Percentiles rank a stretch among this genome's conserved stretches.
These are phyloP conservation scores for Origma solitaria DNA, from an alignment of 2,113 vertebrate species.

Conservation along the genomic window DNA sequence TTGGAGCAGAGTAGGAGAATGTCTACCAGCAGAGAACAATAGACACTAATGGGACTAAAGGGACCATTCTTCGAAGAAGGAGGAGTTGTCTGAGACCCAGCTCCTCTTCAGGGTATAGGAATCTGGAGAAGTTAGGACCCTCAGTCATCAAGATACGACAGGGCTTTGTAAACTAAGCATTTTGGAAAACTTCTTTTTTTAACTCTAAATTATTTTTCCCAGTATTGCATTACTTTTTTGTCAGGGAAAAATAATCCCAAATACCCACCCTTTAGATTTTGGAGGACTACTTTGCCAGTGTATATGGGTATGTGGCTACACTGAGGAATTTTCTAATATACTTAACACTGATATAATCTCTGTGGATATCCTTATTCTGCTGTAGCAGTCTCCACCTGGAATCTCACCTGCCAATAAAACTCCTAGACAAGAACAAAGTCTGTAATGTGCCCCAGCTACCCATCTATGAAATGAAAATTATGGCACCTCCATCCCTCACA, in stretches of 20 bases:
- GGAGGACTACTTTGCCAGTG: background rate
- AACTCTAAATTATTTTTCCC: background rate
- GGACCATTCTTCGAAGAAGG: background rate
- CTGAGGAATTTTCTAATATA: background rate
- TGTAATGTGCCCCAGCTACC: background rate
- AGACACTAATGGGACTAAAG: background rate
- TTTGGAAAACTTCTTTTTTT: background rate
- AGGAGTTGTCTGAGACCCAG: background rate
- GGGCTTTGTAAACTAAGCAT: background rate
- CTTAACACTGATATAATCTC: background rate
- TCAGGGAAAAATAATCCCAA: background rate
- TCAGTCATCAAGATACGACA: background rate
- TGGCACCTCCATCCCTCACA: conserved; percentile 9
- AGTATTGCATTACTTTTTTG: background rate
- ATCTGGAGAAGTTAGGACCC: background rate
- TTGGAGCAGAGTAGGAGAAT: background rate
- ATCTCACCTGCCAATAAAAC: background rate
- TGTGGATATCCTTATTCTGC: background rate
- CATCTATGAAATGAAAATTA: conserved; percentile 45
- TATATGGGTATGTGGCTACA: background rate
- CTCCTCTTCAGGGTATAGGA: background rate
- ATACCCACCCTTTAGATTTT: background rate
- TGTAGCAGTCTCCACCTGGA: background rate
- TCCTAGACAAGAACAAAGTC: background rate
- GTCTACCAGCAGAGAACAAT: background rate